phyloP scores from a whole-genome alignment of 2,888 invertebrate species.

The Drosophila helvetica region DNA sequence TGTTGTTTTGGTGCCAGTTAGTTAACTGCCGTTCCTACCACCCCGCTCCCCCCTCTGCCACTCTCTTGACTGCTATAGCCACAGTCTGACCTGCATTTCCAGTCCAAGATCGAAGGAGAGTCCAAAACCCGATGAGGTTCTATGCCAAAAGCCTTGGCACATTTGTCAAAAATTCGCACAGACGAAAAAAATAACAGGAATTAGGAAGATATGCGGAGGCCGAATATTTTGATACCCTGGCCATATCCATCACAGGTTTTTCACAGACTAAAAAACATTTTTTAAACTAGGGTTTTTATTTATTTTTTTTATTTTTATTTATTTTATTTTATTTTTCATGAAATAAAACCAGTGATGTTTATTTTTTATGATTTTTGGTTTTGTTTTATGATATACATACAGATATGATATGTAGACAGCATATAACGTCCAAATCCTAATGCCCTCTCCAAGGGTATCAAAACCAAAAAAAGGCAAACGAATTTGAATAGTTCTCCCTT shows the following conservation, averaged over 20 bases:
- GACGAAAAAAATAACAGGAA: constrained; percentile 18
- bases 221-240: not conserved
- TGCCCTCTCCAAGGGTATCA: no score
- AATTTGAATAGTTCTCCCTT: constrained; percentile 66
- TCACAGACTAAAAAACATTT: no score
- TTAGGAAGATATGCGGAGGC: not conserved
- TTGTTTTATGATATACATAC: no score
- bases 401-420: no score
- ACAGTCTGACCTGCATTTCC: constrained; percentile 52
- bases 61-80: not conserved
- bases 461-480: not conserved
- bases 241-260: no score
- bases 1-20: constrained; percentile 49
- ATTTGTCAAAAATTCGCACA: constrained; percentile 37
- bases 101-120: constrained; percentile 26
- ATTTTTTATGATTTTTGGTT: no score
- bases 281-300: no score
- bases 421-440: no score
- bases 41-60: not conserved
- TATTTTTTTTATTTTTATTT: no score
- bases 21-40: constrained; percentile 23
- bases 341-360: no score
- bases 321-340: no score
- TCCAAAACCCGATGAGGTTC: constrained; percentile 7
- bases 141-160: constrained; percentile 58